A percentile compares a stretch with the other conserved stretches of the same genome.
These are phyloP conservation scores for Saccopteryx bilineata DNA, from an alignment of 2,113 vertebrate species.

Conservation along the genomic window DNA sequence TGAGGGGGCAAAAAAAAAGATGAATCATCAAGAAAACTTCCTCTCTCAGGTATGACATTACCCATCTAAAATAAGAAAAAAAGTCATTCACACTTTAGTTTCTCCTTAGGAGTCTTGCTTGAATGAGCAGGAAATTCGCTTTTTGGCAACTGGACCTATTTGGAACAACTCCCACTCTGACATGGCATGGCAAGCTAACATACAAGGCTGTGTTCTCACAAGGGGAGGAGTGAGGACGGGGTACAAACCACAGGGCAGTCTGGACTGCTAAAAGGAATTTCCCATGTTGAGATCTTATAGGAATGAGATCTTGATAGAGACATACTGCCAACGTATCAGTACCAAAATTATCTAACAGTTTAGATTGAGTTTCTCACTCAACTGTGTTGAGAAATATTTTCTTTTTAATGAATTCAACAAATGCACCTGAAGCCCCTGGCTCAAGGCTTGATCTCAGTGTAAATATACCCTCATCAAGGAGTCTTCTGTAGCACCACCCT, in stretches of 20 bases:
- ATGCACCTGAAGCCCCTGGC: neutral
- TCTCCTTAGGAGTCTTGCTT: neutral
- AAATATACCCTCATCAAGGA: neutral
- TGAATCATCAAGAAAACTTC: neutral
- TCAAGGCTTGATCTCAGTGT: neutral
- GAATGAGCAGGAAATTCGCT: neutral
- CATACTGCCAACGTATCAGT: neutral
- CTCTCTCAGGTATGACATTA: conserved; percentile 54
- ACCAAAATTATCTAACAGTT: neutral
- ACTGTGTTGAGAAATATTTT: neutral
- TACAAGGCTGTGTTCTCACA: neutral
- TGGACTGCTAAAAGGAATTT: neutral
- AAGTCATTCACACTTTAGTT: conserved; percentile 64
- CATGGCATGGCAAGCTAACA: neutral
- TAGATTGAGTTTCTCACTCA: neutral
- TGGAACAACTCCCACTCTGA: neutral
- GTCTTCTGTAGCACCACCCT: neutral
- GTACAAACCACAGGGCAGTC: neutral
- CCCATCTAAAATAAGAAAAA: conserved; percentile 61
- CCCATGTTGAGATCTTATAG: neutral
- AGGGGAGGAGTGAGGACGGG: accelerated
- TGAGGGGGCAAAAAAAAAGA: neutral
- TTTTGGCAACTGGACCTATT: neutral
- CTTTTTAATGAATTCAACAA: neutral
- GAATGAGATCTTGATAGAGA: neutral